phyloP scores from a whole-genome alignment of 2,113 vertebrate species.

The Perognathus longimembris region DNA sequence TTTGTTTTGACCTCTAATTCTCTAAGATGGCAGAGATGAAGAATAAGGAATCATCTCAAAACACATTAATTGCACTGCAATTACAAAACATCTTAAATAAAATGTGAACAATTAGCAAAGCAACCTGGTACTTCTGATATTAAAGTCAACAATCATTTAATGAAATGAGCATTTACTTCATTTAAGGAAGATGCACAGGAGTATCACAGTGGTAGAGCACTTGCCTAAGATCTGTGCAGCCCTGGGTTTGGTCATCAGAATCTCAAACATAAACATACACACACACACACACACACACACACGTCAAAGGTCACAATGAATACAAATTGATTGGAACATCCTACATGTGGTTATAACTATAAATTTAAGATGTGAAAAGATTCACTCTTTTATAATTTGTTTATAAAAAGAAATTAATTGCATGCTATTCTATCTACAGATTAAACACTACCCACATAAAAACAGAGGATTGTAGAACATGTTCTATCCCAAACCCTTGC shows the following conservation, averaged over 20 bases:
- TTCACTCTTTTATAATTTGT: neutral
- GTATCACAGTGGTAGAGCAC: neutral
- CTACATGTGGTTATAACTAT: neutral
- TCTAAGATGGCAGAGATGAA: conserved; percentile 19
- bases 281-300: neutral
- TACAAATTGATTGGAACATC: neutral
- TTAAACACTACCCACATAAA: neutral
- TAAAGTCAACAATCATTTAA: conserved; percentile 26
- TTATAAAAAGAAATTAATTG: conserved; percentile 54
- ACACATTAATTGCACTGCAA: neutral
- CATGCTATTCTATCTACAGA: neutral
- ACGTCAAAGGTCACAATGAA: neutral
- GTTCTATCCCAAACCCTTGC: neutral
- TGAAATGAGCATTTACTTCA: neutral
- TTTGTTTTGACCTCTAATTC: conserved; percentile 40
- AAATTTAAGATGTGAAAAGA: conserved; percentile 1
- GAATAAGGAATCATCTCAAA: conserved; percentile 42
- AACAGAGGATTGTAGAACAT: neutral
- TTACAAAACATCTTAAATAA: conserved; percentile 19
- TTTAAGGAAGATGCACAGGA: neutral
- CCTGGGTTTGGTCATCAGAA: neutral
- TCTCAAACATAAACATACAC: neutral
- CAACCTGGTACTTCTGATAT: neutral
- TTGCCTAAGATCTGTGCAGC: neutral
- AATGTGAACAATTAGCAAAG: conserved; percentile 46